A percentile compares a stretch with the other conserved stretches of the same genome.
These are phyloP conservation scores for Drosophila diplacantha DNA, from an alignment of 2,888 invertebrate genomes.

Conservation along the genomic window DNA sequence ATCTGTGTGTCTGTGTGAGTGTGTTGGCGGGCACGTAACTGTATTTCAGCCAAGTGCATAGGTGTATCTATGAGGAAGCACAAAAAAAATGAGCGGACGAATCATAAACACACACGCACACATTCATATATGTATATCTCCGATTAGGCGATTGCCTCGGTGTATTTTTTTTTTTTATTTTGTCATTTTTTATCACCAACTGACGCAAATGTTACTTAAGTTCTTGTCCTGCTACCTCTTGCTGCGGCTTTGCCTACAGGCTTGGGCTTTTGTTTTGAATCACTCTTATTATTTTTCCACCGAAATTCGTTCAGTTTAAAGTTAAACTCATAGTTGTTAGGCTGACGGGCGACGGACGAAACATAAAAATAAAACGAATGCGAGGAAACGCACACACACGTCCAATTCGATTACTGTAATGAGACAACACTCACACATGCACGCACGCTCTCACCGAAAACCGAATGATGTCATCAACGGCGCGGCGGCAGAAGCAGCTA, in stretches of 20 bases:
- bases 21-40: conserved; percentile 55
- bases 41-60: conserved; percentile 61
- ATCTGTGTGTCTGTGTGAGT: conserved; percentile 28
- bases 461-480: conserved; percentile 68
- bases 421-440: conserved; percentile 21
- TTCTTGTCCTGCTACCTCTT: conserved; percentile 7
- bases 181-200: conserved; percentile 30
- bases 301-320: not conserved
- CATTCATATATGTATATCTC: conserved; percentile 36
- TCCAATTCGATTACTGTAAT: conserved; percentile 45
- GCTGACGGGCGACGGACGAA: not conserved
- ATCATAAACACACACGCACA: conserved; percentile 43
- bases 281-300: not conserved
- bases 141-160: conserved; percentile 51
- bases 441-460: conserved; percentile 53
- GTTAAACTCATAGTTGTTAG: conserved; percentile 6
- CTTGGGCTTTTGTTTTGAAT: conserved; percentile 23
- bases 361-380: conserved; percentile 31
- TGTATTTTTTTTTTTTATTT: conserved; percentile 46
- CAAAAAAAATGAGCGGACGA: conserved; percentile 26
- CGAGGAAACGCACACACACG: conserved; percentile 24
- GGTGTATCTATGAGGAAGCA: conserved; percentile 42
- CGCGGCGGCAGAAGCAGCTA: conserved; percentile 17
- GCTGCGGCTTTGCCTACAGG: conserved; percentile 28
- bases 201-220: conserved; percentile 55